A percentile compares a stretch with the other conserved stretches of the same genome.
Conservation (phyloP, 2,797 vertebrate genomes). For the Paramormyrops hopkinsi region DNA sequence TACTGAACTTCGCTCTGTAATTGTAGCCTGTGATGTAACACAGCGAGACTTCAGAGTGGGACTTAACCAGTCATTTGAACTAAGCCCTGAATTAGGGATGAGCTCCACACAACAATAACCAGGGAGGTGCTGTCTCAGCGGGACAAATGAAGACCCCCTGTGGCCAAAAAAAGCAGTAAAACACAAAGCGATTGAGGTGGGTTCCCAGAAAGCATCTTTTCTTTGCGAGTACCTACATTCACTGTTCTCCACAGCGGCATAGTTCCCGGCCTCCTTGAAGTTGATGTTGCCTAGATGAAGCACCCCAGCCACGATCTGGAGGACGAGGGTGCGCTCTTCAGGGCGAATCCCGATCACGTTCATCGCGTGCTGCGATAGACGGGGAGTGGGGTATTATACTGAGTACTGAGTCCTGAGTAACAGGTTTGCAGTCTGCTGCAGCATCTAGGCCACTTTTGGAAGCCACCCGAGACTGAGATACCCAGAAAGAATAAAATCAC, state of each 20-base stretch:
- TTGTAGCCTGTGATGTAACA: conserved; percentile 51
- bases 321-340: conserved; percentile 76
- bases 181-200: background rate
- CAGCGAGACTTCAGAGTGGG: conserved; percentile 40
- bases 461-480: background rate
- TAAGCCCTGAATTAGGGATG: conserved; percentile 31
- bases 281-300: conserved; percentile 93
- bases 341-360: conserved; percentile 86
- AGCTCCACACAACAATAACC: background rate
- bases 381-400: conserved; percentile 10
- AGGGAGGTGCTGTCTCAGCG: background rate
- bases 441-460: background rate
- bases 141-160: background rate
- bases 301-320: conserved; percentile 92
- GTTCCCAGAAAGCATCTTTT: background rate
- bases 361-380: conserved; percentile 80
- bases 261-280: conserved; percentile 94
- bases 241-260: conserved; percentile 91
- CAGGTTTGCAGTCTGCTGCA: conserved; percentile 22
- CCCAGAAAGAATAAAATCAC: background rate
- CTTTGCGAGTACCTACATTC: conserved; percentile 76
- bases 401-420: background rate
- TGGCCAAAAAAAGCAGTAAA: background rate
- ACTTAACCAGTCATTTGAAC: conserved; percentile 41
- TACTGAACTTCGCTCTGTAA: conserved; percentile 47